Evolutionary conservation across 1,140 invertebrate genomes (phyloP).

Genomic region (Bacillus rossius): DNA sequence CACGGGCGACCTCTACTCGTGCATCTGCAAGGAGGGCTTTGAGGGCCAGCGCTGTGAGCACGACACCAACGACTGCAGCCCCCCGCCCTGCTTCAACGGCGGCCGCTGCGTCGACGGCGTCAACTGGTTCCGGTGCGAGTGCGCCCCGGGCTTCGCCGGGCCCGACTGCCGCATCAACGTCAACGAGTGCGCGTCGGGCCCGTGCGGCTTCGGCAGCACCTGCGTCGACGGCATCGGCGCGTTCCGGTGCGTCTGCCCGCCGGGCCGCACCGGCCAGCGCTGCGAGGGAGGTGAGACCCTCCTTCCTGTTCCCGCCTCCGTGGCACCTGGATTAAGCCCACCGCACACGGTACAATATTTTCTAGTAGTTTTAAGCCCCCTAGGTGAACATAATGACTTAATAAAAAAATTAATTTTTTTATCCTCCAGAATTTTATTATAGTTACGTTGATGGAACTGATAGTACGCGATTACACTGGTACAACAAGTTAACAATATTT

Average conservation of each 20-base stretch:
- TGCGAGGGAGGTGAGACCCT: conserved; percentile 47
- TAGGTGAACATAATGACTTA: too few relatives aligned
- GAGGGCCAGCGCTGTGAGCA: conserved; percentile 55
- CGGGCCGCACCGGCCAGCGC: conserved; percentile 61
- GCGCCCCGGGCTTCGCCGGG: conserved; percentile 65
- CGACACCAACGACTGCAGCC: conserved; percentile 59
- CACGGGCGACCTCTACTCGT: conserved; percentile 59
- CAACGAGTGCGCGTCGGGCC: conserved; percentile 71
- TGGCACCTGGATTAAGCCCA: too few relatives aligned
- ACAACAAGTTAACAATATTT: too few relatives aligned
- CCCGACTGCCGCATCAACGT: conserved; percentile 67
- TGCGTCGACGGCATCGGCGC: conserved; percentile 71
- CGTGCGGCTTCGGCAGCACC: conserved; percentile 78
- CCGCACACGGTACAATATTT: too few relatives aligned
- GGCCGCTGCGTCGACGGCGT: conserved; percentile 72
- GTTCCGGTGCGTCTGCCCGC: conserved; percentile 76
- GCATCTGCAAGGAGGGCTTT: conserved; percentile 60
- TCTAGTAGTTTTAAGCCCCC: too few relatives aligned
- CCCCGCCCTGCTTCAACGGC: conserved; percentile 66
- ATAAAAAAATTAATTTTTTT: too few relatives aligned
- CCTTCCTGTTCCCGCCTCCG: too few relatives aligned
- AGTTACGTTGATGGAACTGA: too few relatives aligned
- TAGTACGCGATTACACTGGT: too few relatives aligned
- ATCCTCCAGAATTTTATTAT: too few relatives aligned
- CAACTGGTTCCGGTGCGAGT: conserved; percentile 72